Base-by-base conservation (phyloP, 2,113 vertebrate species). In the Henicopernis longicauda region DNA sequence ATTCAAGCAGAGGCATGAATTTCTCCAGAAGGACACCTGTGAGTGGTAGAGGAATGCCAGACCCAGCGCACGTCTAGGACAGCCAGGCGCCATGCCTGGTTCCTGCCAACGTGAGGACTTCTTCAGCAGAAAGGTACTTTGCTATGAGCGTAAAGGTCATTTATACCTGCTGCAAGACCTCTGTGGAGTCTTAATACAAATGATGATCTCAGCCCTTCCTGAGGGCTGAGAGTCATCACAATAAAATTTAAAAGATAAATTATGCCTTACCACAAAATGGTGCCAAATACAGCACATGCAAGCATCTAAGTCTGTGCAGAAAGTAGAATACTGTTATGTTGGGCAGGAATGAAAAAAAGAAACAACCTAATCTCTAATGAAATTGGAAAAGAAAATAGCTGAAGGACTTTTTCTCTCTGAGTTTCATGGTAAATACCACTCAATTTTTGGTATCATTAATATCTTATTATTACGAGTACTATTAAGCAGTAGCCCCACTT, bases 391-490 rank as follows among this genome's bases (percentile, higher is more conserved):
- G 50, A 92, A 92, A 93, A 27, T 5, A 95, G 66, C 84, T 20
- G 0, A 18, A 22, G 84, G 84, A 44, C 49, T 32, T 89, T 95
- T 95, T 82, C 40, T 79, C n/a, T 32, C 15, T 3, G 89, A 94
- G 93, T 94, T 94, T 95, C 86, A 12, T 54, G 57, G 83, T 85
- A 94, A 96, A 95, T 29, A 85, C 78, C 49, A 6, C 76, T 83
- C 20, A 7, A 14, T n/a, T 94, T 79, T 93, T 1, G 1, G 44
- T 62, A 13, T 45, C 77, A 16, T 89, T 93, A 95, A 66, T 71
- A 82, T 61, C 80, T 93, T 82, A 34, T 86, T 74, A 72, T 82
- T 63, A 22, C 7, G 16, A 82, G 66, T 95, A 32, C 66, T 44
- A 9, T 82, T 85, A 19, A 66, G 65, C 47, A 21, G 59, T 31